phyloP scores from a whole-genome alignment of 2,113 vertebrate genomes.

The Lycaon pictus region DNA sequence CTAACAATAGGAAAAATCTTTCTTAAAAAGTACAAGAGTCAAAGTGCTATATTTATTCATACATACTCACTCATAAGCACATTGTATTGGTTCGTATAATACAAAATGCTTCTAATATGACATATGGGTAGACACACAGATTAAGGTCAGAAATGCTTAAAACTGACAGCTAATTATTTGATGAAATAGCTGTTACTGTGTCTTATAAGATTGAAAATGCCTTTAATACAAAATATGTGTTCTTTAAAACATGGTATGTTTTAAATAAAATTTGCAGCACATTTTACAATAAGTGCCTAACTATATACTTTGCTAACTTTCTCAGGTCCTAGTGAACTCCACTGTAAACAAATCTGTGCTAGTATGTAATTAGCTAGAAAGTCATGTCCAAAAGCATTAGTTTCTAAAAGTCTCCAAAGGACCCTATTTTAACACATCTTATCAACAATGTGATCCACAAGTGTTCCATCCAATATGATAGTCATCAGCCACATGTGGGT shows the following conservation, averaged over 20 bases:
- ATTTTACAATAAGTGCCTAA: neutral
- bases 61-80: neutral
- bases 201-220: neutral
- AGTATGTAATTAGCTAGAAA: neutral
- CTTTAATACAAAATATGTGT: neutral
- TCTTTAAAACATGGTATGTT: constrained; percentile 13
- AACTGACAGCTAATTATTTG: neutral
- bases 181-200: neutral
- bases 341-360: neutral
- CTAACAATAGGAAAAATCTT: neutral
- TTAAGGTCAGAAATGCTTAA: neutral
- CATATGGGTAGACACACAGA: neutral
- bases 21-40: constrained; percentile 21
- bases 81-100: neutral
- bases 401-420: neutral
- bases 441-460: neutral
- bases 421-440: neutral
- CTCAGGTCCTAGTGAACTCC: neutral
- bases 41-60: neutral
- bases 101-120: neutral
- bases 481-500: neutral
- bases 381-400: neutral
- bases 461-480: neutral
- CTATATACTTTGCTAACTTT: neutral
- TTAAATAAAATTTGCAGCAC: neutral